A percentile compares a stretch with the other conserved stretches of the same genome.
phyloP scores from a whole-genome alignment of 92 coral and sea anemone species.

The Meandrina meandrites region DNA sequence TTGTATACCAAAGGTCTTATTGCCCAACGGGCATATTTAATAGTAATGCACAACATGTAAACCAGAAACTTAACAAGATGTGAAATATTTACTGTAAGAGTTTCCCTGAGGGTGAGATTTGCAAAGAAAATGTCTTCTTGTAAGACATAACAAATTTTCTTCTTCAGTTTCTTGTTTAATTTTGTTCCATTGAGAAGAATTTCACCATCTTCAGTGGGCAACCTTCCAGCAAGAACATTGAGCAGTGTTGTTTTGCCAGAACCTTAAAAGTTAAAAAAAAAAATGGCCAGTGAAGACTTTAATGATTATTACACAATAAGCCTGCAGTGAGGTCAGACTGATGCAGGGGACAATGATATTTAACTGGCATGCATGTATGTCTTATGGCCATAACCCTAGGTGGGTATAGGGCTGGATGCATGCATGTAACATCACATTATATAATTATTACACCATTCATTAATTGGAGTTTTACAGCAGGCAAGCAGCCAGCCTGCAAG shows the following conservation, averaged over 20 bases:
- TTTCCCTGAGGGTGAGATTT: conserved; percentile 88
- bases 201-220: conserved; percentile 80
- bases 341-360: too few relatives aligned
- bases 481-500: too few relatives aligned
- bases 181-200: conserved; percentile 83
- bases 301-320: background rate
- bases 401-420: too few relatives aligned
- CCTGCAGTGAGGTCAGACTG: background rate
- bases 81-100: conserved; percentile 71
- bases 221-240: conserved; percentile 85
- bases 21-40: too few relatives aligned
- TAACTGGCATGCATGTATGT: too few relatives aligned
- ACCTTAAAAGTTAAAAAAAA: conserved; percentile 39
- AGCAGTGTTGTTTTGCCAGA: conserved; percentile 95
- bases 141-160: conserved; percentile 87
- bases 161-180: conserved; percentile 73
- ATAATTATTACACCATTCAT: too few relatives aligned
- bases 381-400: too few relatives aligned
- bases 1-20: too few relatives aligned
- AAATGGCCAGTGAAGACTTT: background rate
- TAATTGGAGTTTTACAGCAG: too few relatives aligned
- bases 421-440: too few relatives aligned
- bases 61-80: too few relatives aligned
- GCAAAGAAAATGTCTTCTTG: conserved; percentile 95
- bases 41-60: too few relatives aligned